Evolutionary conservation across 2,113 vertebrate genomes (phyloP), one percentile per base, ranked within the genome.

Genomic region (Megaceryle torquata): DNA sequence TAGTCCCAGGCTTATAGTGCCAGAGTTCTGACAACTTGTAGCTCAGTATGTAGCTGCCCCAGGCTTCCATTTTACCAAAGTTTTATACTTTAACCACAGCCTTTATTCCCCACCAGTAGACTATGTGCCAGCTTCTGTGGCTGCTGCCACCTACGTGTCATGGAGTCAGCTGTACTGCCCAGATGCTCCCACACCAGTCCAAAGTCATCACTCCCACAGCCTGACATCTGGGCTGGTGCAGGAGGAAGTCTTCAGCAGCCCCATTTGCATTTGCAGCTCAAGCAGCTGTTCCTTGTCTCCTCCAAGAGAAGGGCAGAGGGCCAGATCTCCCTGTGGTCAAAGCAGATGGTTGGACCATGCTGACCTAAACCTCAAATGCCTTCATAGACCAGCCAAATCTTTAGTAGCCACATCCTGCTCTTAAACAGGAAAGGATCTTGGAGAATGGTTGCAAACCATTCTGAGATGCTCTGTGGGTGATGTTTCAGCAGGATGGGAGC

Each of bases 151-250:
- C 18, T 21, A 11, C 1, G 0, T 35, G 68, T n/a, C 28, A 2
- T 16, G 12, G 61, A 65, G 22, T 56, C 65, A 70, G 35, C 75
- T 46, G 56, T 4, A 35, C 64, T 43, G 33, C 26, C 60, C 3
- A 2, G 5, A 3, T 13, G 6, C 39, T 70, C 44, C 39, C 43
- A 7, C 1, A 2, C 13, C 37, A 13, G n/a, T 25, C 41, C 5
- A 11, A 59, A 89, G 7, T 17, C 48, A 13, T 29, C 61, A 1
- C 5, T 71, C 79, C 51, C 3, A 1, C 53, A 10, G 22, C 3
- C 8, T 0, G 0, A 31, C 0, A 0, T 4, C 61, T 11, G 20
- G 31, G 39, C 44, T 0, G 2, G 24, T 15, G 51, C 48, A 24
- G 72, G n/a, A 64, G 57, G 57, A 83, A 72, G 18, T 20, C 88